A percentile compares a stretch with the other conserved stretches of the same genome.
Conservation (phyloP, 2,888 invertebrate genomes). For the Hypena proboscidalis region DNA sequence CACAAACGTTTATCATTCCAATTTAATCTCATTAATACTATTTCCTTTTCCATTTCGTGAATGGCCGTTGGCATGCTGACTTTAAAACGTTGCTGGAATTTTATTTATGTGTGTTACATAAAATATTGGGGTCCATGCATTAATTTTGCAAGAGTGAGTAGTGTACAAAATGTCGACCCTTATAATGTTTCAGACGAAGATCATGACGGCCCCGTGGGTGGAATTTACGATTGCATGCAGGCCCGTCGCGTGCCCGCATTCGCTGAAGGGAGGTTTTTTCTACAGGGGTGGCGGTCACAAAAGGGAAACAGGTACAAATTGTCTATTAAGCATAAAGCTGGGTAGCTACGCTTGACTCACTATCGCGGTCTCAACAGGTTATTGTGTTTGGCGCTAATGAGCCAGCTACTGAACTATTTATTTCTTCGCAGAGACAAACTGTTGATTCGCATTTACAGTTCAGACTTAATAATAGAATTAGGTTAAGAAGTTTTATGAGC, state of each 20-base stretch:
- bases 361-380: constrained; percentile 52
- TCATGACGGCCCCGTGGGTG: constrained; percentile 44
- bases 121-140: constrained; percentile 13
- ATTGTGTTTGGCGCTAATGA: constrained; percentile 40
- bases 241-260: constrained; percentile 43
- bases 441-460: constrained; percentile 37
- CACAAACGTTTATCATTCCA: constrained; percentile 15
- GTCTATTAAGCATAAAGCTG: constrained; percentile 33
- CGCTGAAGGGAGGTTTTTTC: constrained; percentile 28
- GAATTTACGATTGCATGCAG: constrained; percentile 54
- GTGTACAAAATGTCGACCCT: constrained; percentile 37
- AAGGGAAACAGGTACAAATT: constrained; percentile 39
- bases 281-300: constrained; percentile 12
- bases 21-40: constrained; percentile 11
- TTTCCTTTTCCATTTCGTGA: constrained; percentile 20
- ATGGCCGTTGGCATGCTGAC: constrained; percentile 8
- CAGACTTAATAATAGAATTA: constrained; percentile 13
- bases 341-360: constrained; percentile 11
- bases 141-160: constrained; percentile 27
- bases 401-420: constrained; percentile 19
- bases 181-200: constrained; percentile 39
- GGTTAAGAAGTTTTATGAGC: constrained; percentile 13
- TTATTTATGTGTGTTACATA: constrained; percentile 11
- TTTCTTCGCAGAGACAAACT: constrained; percentile 38
- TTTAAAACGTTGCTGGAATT: constrained; percentile 12